Percentiles rank a stretch among this genome's conserved stretches.
phyloP scores from a whole-genome alignment of 2,888 invertebrate genomes.

The Pecten maximus region DNA sequence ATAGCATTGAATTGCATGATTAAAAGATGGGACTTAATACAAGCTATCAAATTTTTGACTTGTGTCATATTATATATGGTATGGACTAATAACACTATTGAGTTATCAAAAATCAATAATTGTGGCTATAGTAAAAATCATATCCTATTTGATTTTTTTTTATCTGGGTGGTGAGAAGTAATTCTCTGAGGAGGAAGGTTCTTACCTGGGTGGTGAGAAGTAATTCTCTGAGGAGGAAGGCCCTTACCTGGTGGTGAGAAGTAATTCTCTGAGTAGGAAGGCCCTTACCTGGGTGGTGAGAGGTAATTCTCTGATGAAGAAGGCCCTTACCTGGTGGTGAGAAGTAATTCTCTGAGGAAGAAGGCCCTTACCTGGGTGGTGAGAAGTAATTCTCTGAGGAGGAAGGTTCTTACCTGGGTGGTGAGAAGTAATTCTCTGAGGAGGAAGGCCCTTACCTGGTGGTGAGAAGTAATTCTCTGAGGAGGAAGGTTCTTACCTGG shows the following conservation, averaged over 20 bases:
- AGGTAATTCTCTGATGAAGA: slow-evolving; percentile 74
- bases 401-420: slow-evolving; percentile 81
- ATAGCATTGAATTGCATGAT: neutral
- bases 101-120: too few species aligned
- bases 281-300: slow-evolving; percentile 54
- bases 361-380: slow-evolving; percentile 50
- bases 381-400: slow-evolving; percentile 80
- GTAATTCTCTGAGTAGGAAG: slow-evolving; percentile 81
- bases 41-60: too few species aligned
- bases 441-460: slow-evolving; percentile 81
- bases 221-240: too few species aligned
- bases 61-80: too few species aligned
- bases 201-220: too few species aligned
- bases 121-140: too few species aligned
- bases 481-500: slow-evolving; percentile 77
- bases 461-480: slow-evolving; percentile 77
- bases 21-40: too few species aligned
- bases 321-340: slow-evolving; percentile 69
- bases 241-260: slow-evolving; percentile 60
- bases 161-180: too few species aligned
- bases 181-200: too few species aligned
- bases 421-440: slow-evolving; percentile 81
- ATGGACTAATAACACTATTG: too few species aligned
- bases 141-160: too few species aligned
- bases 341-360: slow-evolving; percentile 80